Base-by-base conservation (phyloP, 2,797 vertebrate species). In the Pampus argenteus region DNA sequence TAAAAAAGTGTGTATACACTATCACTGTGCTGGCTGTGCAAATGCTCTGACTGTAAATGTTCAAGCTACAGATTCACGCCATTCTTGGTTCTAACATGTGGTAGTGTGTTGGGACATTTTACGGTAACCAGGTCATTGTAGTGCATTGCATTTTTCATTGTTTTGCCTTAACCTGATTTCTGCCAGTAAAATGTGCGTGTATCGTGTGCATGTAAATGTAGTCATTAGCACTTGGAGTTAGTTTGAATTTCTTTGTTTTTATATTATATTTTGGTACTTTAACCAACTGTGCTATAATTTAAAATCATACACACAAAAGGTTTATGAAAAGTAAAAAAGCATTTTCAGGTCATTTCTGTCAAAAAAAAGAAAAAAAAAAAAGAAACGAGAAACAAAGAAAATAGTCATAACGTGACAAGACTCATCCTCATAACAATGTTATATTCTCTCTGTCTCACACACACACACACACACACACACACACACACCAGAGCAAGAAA, bases 101-200 rank as follows among this genome's bases (percentile, higher is more conserved):
- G 15, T 34, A 28, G n/a, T 22, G 49, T 14, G 42, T 31, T 56
- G 36, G 29, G 34, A 63, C 17, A 45, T 51, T 57, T 69, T 66
- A 77, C 3, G 7, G 34, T 51, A 76, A 72, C 62, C 54, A 70
- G 64, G 57, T 68, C 52, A 22, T 62, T 75, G 42, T 56, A 28
- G 56, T 20, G 44, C 74, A 78, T 74, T 63, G 31, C 1, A 9
- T 51, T 68, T 73, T 70, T 17, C 51, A 62, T 78, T 65, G 11
- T 40, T 40, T 52, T 67, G n/a, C 74, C 71, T 48, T 45, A 59
- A 80, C 55, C 66, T 67, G 67, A 66, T 74, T 78, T 73, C 52
- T 47, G 28, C 22, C 14, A 25, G 44, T 67, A 60, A 74, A 49
- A 61, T 64, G 44, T n/a, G n/a, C n/a, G 56, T 83, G 83, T 69